Conservation (phyloP, 2,113 vertebrate genomes). For the Hystrix brachyura region DNA sequence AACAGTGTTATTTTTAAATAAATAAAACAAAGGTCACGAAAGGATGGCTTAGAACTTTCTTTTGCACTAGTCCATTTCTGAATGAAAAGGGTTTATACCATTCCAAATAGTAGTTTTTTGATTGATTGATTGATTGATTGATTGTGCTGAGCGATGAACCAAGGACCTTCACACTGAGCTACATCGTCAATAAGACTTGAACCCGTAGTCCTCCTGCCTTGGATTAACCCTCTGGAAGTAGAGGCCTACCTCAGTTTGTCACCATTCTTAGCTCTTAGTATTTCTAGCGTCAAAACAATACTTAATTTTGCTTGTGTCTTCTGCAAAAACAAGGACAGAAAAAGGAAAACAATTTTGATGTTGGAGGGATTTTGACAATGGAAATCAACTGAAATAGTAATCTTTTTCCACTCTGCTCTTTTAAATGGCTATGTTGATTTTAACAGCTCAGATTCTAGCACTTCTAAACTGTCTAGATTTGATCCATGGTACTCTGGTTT, state of each 20-base stretch:
- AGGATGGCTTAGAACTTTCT: neutral
- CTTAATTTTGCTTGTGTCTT: constrained; percentile 23
- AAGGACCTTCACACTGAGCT: neutral
- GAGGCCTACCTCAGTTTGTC: neutral
- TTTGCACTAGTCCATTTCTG: neutral
- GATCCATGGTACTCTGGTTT: neutral
- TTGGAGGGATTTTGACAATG: neutral
- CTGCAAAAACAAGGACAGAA: neutral
- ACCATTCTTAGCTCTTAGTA: neutral
- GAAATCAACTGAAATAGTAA: neutral
- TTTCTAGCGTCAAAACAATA: neutral
- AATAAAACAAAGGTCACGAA: constrained; percentile 20
- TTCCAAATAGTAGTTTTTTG: neutral
- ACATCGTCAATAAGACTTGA: neutral
- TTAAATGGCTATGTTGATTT: neutral
- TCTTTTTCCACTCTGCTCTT: neutral
- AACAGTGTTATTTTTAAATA: constrained; percentile 19
- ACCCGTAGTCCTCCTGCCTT: neutral
- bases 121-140: neutral
- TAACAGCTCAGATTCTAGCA: neutral
- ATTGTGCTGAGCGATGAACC: neutral
- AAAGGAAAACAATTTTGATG: neutral
- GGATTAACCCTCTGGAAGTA: too few species aligned
- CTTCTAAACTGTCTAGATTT: neutral
- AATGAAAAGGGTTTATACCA: neutral